phyloP scores from a whole-genome alignment of 2,888 invertebrate species.

The Thymelicus acteon region DNA sequence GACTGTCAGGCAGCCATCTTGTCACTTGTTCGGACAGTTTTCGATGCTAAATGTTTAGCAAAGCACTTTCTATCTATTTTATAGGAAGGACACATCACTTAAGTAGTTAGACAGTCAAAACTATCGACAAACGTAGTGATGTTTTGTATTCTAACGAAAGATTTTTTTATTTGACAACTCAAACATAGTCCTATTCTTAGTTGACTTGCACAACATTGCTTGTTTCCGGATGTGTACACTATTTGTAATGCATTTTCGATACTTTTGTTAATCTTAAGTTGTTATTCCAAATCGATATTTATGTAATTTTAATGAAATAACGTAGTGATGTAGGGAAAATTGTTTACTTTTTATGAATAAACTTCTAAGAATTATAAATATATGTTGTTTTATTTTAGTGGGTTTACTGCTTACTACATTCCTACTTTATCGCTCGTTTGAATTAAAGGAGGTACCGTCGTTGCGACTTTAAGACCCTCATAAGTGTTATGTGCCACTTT shows the following conservation, averaged over 20 bases:
- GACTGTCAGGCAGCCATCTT: slow-evolving; percentile 3
- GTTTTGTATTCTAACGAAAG: not conserved
- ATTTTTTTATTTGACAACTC: not conserved
- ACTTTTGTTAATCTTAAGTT: slow-evolving; percentile 44
- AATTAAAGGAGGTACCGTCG: too few relatives aligned
- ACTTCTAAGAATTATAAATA: slow-evolving; percentile 23
- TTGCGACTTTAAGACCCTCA: too few relatives aligned
- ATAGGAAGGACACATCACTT: too few relatives aligned
- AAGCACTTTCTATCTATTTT: too few relatives aligned
- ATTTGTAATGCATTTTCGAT: slow-evolving; percentile 18
- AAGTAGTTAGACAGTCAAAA: too few relatives aligned
- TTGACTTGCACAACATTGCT: not conserved
- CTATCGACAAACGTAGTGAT: too few relatives aligned
- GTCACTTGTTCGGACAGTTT: not conserved
- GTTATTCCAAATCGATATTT: slow-evolving; percentile 52
- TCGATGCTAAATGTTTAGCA: not conserved
- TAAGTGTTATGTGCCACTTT: too few relatives aligned
- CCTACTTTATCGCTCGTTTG: too few relatives aligned
- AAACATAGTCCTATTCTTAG: not conserved
- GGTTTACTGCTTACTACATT: too few relatives aligned
- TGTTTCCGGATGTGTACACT: not conserved
- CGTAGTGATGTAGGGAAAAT: slow-evolving; percentile 41
- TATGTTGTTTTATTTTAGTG: not conserved
- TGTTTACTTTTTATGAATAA: slow-evolving; percentile 48
- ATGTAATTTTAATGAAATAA: slow-evolving; percentile 44